Percentiles rank a stretch among this genome's conserved stretches.
These are phyloP conservation scores for Carettochelys insculpta DNA, from an alignment of 2,113 vertebrate species.

Conservation along the genomic window DNA sequence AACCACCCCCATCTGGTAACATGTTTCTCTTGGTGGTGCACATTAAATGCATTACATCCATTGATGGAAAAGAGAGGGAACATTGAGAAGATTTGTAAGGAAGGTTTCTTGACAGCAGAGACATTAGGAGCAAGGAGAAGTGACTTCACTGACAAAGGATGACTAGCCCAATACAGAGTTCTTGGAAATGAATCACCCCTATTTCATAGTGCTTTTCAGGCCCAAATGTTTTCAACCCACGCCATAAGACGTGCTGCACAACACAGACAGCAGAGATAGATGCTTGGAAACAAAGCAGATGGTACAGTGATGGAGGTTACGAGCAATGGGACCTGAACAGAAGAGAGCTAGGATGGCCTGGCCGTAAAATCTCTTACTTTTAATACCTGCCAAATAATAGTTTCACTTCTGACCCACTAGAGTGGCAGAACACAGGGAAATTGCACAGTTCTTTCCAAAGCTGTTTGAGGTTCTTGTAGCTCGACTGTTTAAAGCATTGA, in stretches of 20 bases:
- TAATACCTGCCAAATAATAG: rapidly evolving
- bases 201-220: constrained; percentile 62
- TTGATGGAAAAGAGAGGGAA: too few species aligned
- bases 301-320: background rate
- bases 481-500: rapidly evolving
- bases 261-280: constrained; percentile 22
- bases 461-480: rapidly evolving
- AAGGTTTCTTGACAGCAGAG: background rate
- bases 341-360: background rate
- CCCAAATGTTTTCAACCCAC: constrained; percentile 52
- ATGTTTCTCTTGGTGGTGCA: too few species aligned
- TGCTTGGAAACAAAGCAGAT: constrained; percentile 52
- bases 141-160: constrained; percentile 22
- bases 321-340: background rate
- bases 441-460: background rate
- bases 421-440: background rate
- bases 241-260: constrained; percentile 7
- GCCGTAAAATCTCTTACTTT: background rate
- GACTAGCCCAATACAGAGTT: background rate
- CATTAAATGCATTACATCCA: too few species aligned
- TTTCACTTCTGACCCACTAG: background rate
- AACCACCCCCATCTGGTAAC: too few species aligned
- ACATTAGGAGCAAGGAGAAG: background rate
- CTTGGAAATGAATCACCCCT: constrained; percentile 45
- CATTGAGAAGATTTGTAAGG: too few species aligned